Conservation (phyloP, 2,888 invertebrate species). For the Crocallis elinguaria region DNA sequence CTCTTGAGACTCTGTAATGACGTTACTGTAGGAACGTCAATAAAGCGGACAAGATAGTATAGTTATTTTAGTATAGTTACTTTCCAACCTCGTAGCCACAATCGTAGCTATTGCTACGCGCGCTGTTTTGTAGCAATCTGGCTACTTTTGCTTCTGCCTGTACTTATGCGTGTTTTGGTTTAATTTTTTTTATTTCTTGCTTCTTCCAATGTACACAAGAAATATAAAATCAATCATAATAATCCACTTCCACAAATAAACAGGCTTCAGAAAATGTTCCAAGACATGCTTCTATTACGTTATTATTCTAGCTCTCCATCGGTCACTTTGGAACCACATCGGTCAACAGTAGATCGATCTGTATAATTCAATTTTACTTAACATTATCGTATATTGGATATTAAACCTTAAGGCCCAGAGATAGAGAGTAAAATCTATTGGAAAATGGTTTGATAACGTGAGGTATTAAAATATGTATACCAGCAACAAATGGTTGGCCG, state of each 20-base stretch:
- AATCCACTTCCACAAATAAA: not conserved
- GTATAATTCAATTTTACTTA: constrained; percentile 14
- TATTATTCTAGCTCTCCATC: constrained; percentile 5
- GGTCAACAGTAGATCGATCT: constrained; percentile 3
- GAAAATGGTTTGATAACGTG: not conserved
- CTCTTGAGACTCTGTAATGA: too few species aligned
- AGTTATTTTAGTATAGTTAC: too few species aligned
- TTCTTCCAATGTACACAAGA: not conserved
- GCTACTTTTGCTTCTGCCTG: too few species aligned
- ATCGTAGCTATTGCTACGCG: too few species aligned
- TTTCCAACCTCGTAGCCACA: too few species aligned
- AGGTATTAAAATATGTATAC: constrained; percentile 2
- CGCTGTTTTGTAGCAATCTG: too few species aligned
- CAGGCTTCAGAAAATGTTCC: not conserved
- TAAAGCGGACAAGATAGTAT: too few species aligned
- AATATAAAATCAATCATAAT: too few species aligned
- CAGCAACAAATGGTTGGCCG: not conserved
- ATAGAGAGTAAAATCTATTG: not conserved
- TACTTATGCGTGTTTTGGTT: too few species aligned
- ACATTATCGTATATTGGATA: not conserved
- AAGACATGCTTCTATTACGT: not conserved
- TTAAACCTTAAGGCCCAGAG: not conserved
- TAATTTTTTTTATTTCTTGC: not conserved
- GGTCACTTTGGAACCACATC: constrained; percentile 9
- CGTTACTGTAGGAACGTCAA: too few species aligned